phyloP scores from a whole-genome alignment of 2,888 invertebrate genomes.

The Lymantria monacha region DNA sequence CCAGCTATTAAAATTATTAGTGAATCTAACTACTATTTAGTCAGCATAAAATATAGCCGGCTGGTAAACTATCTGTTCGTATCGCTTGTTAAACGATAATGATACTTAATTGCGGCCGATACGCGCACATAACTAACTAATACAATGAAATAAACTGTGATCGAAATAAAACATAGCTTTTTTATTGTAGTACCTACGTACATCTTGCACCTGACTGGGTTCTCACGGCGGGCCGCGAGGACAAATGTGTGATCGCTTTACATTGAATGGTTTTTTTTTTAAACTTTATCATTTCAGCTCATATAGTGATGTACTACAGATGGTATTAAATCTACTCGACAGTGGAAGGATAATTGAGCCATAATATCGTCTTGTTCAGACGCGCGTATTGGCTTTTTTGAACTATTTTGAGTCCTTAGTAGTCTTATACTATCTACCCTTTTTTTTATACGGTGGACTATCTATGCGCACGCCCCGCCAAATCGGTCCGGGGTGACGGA shows the following conservation, averaged over 20 bases:
- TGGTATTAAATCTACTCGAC: too few relatives aligned
- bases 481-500: too few relatives aligned
- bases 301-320: too few relatives aligned
- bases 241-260: constrained; percentile 17
- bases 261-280: constrained; percentile 28
- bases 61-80: constrained; percentile 16
- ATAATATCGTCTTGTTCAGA: too few relatives aligned
- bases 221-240: constrained; percentile 44
- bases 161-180: constrained; percentile 68
- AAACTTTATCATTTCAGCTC: background rate
- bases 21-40: constrained; percentile 15
- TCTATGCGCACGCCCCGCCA: too few relatives aligned
- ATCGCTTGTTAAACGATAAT: constrained; percentile 46
- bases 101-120: constrained; percentile 43
- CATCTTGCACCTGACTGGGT: constrained; percentile 47
- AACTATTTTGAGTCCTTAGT: too few relatives aligned
- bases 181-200: constrained; percentile 27
- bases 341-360: too few relatives aligned
- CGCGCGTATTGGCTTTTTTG: too few relatives aligned
- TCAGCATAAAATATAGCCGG: constrained; percentile 11
- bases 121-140: constrained; percentile 53
- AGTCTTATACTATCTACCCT: too few relatives aligned
- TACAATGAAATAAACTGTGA: constrained; percentile 71
- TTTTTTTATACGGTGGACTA: too few relatives aligned
- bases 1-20: background rate